Evolutionary conservation across 2,797 vertebrate genomes (phyloP), one percentile per base, ranked within the genome.

Genomic region (Myripristis jacobus): DNA sequence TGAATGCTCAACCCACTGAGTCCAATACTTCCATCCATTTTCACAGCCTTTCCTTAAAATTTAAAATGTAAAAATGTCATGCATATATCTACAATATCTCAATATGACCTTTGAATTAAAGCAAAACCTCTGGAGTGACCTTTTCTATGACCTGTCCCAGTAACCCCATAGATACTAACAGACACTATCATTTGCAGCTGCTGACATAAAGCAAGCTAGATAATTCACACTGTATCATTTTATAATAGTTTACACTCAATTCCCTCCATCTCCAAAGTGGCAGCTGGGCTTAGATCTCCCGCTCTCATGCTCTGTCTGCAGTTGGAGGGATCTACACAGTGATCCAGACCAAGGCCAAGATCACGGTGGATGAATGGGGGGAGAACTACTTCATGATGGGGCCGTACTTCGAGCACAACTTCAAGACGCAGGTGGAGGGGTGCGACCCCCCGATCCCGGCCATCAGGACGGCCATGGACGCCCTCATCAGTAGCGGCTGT

Each of bases 311-410:
- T 70, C 15, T 51, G 6, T 9, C n/a, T 74, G 38, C 92, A 99
- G 98, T 99, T 50, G 98, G 97, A 62, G 97, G 98, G 53, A 99
- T 99, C 91, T 98, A 96, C 88, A 99, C 97, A 0, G 98, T 99
- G 82, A 97, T 99, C 83, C 97, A 99, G 93, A 98, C 96, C 21
- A 99, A 99, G 85, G 95, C 96, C n/a, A 98, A 96, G 90, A 93
- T 96, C 67, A 98, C 97, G 0, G 93, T 92, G 58, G 96, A 99
- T 6, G 97, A 98, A 82, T 98, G 97, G 97, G 98, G 97, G 0
- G 97, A 98, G 64, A 98, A 97, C 75, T 98, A 95, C 80, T 97
- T 94, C 87, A 93, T 99, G 87, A 93, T 99, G 59, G 98, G 98
- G 9, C 97, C 97, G 0, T 98, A 97, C 82, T 97, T 95, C 3